Evolutionary conservation across 2,888 invertebrate species (phyloP), one percentile per base, ranked within the genome.

Genomic region (Drosophila lutescens): DNA sequence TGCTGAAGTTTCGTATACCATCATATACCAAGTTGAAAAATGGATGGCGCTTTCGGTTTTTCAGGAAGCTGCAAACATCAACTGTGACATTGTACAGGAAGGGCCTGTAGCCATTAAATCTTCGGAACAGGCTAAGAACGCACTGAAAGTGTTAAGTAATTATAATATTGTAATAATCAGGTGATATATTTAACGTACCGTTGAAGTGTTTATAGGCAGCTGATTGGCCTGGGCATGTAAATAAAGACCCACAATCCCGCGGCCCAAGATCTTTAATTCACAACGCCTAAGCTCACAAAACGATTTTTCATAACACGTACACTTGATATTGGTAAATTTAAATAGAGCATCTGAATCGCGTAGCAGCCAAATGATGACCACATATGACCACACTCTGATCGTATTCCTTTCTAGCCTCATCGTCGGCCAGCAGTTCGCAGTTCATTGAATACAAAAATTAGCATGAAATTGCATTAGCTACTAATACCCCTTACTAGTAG

Each of bases 21-120:
- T 67, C 34, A 15, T 57, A 51, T 0, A 55, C 43, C 9, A 68
- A 1, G 2, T 15, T 17, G 6, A 46, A 6, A 7, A 49, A 41
- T 4, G 58, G 57, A 20, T 13, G 36, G 13, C 58, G 57, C 26
- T 68, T 68, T 15, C 30, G 51, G 38, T 69, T 26, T 7, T 23
- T 46, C 1, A 68, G 13, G 8, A 34, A 68, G n/a, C 20, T 34
- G 17, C 68, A 68, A 9, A 53, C 2, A 30, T 68, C 44, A 15
- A 68, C 23, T 8, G 51, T 58, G 2, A 68, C 5, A 20, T 68
- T 69, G 2, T 53, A 68, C 2, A 68, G 10, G 15, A 68, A 68
- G 0, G 69, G 69, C 6, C 53, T 40, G 41, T 47, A 68, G 4
- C 69, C 69, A 41, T 23, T 68, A 1, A 68, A 69, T n/a, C 41